Base-by-base conservation (phyloP, 2,113 vertebrate species). In the Mola mola region DNA sequence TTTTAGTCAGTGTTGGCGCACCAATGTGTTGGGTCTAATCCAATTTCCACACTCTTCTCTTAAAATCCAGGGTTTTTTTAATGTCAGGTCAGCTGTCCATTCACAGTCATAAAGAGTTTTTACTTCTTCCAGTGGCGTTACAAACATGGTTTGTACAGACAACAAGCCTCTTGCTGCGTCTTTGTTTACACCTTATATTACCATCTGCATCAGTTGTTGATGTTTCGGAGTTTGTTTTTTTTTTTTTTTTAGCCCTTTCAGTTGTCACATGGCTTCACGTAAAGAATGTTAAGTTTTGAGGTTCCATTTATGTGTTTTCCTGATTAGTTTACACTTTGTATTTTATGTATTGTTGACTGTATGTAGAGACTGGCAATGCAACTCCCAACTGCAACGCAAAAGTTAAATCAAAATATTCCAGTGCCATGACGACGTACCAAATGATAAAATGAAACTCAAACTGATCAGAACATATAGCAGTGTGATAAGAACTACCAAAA, bases 11-110 rank as follows among this genome's bases (percentile, higher is more conserved):
- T n/a, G n/a, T n/a, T n/a, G n/a, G n/a, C n/a, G n/a, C n/a, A n/a
- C n/a, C n/a, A n/a, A n/a, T n/a, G n/a, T n/a, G n/a, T n/a, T 78
- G 26, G 0, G 75, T 64, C 49, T 43, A 60, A 75, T 51, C 57
- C 61, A 4, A 64, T 61, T 38, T 11, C 29, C 53, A n/a, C n/a
- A n/a, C 16, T 6, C 26, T 19, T 29, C 25, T 17, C 17, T 36
- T 38, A 50, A 53, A 29, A 26, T 42, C 48, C 69, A 67, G 55
- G 64, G 34, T 58, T 46, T 78, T 68, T n/a, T 24, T 28, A 5
- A 5, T 31, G 15, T 22, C 21, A 34, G 19, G 66, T 28, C 60
- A 48, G 33, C 47, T 66, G 49, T 61, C 28, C 28, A 47, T 12
- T 59, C 63, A 72, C 44, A 64, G 25, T 58, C n/a, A n/a, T n/a